Evolutionary conservation across 2,888 invertebrate genomes (phyloP), one percentile per base, ranked within the genome.

Genomic region (Drosophila flavopinicola): DNA sequence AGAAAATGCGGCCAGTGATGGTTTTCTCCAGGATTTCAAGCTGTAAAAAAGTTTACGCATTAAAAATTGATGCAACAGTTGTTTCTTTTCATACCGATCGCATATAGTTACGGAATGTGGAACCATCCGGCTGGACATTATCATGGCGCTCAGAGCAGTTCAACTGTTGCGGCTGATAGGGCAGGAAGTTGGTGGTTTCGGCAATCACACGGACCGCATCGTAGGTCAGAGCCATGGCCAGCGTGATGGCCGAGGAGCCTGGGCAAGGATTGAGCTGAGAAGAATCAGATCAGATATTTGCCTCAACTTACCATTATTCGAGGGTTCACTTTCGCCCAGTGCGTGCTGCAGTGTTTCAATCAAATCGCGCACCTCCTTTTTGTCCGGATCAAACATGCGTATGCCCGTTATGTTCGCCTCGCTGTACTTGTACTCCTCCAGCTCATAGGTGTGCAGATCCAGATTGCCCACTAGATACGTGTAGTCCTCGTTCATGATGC

Each of bases 401-500:
- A 95, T 90, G 33, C 93, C 96, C 27, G 96, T 96, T 30, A 98
- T 95, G 89, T 97, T 97, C 0, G 95, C 95, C 6, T 96, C 96
- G 0, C 95, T 95, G 80, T 95, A 94, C 87, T 94, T 94, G 87
- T 94, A 97, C 11, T 95, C 94, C 39, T 94, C 94, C 77, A 96
- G 91, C 78, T 97, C 94, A 17, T 89, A 87, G 0, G 90, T 89
- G 17, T 91, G 91, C 23, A 97, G 92, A 90, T 97, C 97, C 91
- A 97, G 92, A 75, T 94, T 94, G 58, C 96, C 95, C 52, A 97
- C 94, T 25, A 98, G 92, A 78, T 95, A 96, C 75, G 94, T 94
- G 91, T 98, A 97, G 88, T 97, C 96, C 90, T 97, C 96, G 68
- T 96, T 97, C 95, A 98, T 97, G 94, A 98, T 96, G 64, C 98